Evolutionary conservation across 2,888 invertebrate species (phyloP), one percentile per base, ranked within the genome.

Genomic region (Baccha elongata): DNA sequence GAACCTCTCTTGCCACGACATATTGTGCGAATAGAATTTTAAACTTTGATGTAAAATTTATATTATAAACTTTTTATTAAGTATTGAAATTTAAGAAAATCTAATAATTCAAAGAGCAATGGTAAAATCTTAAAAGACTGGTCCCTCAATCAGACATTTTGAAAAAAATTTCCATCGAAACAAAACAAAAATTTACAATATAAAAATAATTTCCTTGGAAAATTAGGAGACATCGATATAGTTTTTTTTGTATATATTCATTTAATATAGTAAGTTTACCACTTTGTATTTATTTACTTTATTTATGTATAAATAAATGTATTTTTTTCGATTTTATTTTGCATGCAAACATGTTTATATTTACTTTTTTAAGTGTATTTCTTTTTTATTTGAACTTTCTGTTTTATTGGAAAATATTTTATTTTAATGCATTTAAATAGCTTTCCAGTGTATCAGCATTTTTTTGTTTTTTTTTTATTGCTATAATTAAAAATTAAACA

Each of bases 101-200:
- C 10, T 1, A 17, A 13, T 15, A 26, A 32, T 68, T 42, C 11
- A 76, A 85, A 89, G 90, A 88, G 88, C 90, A 91, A 89, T 91
- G 90, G 89, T 89, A 90, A 83, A 90, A 90, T 88, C 90, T 90
- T 91, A 90, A 90, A 90, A 90, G 91, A 90, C 88, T 91, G 91
- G 91, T 91, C 91, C 91, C 91, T 89, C 88, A 91, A 91, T 91
- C 91, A 91, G 91, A 90, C 90, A 89, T 90, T 90, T 89, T 89
- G 88, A 90, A 91, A 90, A 35, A 89, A 87, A 87, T 88, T 89
- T 89, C 88, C 48, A 76, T 83, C 65, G 78, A 84, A 75, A 84
- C 72, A 80, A 84, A 78, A 76, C 64, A 79, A 40, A 81, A 84
- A 78, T 79, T 84, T 72, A 85, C 76, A 85, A 76, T 80, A 76